Percentiles rank a stretch among this genome's conserved stretches.
These are phyloP conservation scores for Lagorchestes hirsutus DNA, from an alignment of 2,797 vertebrate species.

Conservation along the genomic window DNA sequence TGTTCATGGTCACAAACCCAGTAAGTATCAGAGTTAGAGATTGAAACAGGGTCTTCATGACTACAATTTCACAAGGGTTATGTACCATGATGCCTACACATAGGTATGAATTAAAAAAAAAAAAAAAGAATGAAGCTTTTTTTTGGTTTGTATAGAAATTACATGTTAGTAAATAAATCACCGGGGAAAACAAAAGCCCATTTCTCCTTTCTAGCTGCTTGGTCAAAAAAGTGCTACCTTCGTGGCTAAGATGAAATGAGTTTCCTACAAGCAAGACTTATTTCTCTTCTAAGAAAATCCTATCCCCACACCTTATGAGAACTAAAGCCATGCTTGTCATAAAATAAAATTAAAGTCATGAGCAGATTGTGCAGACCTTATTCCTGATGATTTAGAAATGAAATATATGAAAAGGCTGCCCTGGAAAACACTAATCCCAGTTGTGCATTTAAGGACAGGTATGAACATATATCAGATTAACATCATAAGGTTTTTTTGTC, in stretches of 20 bases:
- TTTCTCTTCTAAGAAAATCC: conserved; percentile 45
- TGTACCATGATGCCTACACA: background rate
- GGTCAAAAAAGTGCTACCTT: conserved; percentile 41
- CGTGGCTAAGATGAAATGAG: conserved; percentile 34
- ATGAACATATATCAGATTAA: conserved; percentile 72
- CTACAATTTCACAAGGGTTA: background rate
- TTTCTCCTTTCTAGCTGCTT: background rate
- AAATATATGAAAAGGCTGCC: conserved; percentile 10
- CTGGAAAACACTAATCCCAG: conserved; percentile 58
- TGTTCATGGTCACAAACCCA: background rate
- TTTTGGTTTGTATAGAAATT: conserved; percentile 21
- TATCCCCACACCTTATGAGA: conserved; percentile 47
- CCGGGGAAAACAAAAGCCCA: background rate
- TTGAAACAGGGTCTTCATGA: background rate
- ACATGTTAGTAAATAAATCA: conserved; percentile 14
- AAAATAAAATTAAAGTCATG: conserved; percentile 40
- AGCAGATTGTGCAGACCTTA: background rate
- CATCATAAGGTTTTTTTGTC: conserved; percentile 51
- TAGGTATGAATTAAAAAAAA: background rate
- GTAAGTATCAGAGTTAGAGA: background rate
- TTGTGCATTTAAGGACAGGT: conserved; percentile 58
- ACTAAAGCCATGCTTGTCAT: conserved; percentile 20
- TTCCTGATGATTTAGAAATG: conserved; percentile 56
- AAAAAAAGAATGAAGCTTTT: background rate
- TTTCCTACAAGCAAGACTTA: conserved; percentile 20